A percentile compares a stretch with the other conserved stretches of the same genome.
phyloP scores from a whole-genome alignment of 2,888 invertebrate genomes.

The Drosophila sordidapex region DNA sequence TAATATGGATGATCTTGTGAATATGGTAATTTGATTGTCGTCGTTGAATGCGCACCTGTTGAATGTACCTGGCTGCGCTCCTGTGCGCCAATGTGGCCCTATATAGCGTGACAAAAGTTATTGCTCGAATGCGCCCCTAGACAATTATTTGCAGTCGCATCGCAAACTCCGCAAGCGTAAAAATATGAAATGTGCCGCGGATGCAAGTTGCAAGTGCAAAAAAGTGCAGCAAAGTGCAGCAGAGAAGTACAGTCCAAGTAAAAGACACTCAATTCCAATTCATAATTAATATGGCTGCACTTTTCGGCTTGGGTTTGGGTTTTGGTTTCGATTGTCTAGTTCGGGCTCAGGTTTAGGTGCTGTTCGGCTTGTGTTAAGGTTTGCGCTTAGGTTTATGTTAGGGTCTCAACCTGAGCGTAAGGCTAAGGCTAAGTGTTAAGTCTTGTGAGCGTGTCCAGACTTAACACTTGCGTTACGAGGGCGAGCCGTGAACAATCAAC shows the following conservation, averaged over 20 bases:
- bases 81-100: conserved; percentile 31
- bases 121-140: conserved; percentile 79
- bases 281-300: conserved; percentile 71
- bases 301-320: conserved; percentile 1
- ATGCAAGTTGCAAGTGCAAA: conserved; percentile 7
- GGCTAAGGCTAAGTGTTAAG: background rate
- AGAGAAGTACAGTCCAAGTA: conserved; percentile 44
- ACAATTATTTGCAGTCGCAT: conserved; percentile 53
- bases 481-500: conserved; percentile 10
- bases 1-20: background rate
- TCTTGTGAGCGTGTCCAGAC: conserved; percentile 23
- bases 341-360: background rate
- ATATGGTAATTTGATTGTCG: background rate
- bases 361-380: background rate
- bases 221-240: conserved; percentile 4
- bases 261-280: conserved; percentile 57
- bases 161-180: conserved; percentile 71
- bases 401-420: conserved; percentile 1
- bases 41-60: conserved; percentile 24
- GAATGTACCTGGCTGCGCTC: conserved; percentile 19
- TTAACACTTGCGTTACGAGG: conserved; percentile 43
- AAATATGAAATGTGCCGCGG: conserved; percentile 72
- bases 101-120: conserved; percentile 79
- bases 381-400: conserved; percentile 4
- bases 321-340: background rate